Base-by-base conservation (phyloP, 2,113 vertebrate species). In the Hyperoodon ampullatus region DNA sequence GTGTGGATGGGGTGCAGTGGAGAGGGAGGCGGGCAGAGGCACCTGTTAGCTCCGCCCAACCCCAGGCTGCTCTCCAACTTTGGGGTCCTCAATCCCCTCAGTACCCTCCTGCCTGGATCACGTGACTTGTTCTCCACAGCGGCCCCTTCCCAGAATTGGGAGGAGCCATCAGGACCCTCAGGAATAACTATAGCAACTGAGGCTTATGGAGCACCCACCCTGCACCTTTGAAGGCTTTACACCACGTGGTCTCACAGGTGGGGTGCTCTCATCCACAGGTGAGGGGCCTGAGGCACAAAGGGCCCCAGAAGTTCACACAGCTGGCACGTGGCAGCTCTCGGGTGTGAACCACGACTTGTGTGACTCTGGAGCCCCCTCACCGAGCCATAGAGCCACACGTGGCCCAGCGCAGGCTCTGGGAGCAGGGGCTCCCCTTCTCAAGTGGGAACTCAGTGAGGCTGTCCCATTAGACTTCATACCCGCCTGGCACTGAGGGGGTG, bases 181-280 rank as follows among this genome's bases (percentile, higher is more conserved):
- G 71, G 18, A 19, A 50, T 2, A 7, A 55, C 12, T 4, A 0
- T 1, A 85, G 66, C 87, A 30, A 6, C 18, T 6, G 5, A 61
- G 26, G 63, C 30, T 2, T 23, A 3, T 0, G 0, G 2, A 53
- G 30, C 10, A 5, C 33, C 68, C 5, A 0, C 16, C 28, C 4
- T 0, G 50, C 8, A 63, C 35, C 53, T 33, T 16, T 2, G 63
- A 89, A 55, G 53, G 28, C 71, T 35, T 61, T 8, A 3, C 0
- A n/a, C 66, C 39, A 16, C 4, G 24, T 33, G 47, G 10, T 11
- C 35, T 47, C 72, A 3, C 3, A 8, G 28, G 1, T 3, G 23
- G 53, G 65, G 16, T 0, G 26, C 65, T 11, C 33, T 74, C 8
- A 18, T 23, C 4, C 55, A 42, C 28, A 44, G 68, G 5, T 2